phyloP scores from a whole-genome alignment of 2,888 invertebrate genomes.

The Aleiodes leptofemur region DNA sequence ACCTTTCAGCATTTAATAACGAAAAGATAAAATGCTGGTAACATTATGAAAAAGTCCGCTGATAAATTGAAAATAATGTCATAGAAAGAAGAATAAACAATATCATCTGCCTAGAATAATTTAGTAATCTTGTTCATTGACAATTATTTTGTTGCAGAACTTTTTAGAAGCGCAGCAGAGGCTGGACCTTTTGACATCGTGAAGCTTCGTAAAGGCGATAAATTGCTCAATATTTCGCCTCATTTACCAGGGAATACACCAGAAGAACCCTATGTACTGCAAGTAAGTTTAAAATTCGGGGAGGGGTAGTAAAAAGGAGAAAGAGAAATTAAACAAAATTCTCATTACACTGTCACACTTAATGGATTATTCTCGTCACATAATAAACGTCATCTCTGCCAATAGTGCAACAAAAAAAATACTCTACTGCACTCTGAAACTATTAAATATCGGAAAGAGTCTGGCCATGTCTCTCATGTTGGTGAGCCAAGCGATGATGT shows the following conservation, averaged over 20 bases:
- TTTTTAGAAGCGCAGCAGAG: slow-evolving; percentile 82
- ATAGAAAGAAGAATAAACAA: too few relatives aligned
- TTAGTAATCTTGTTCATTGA: neutral
- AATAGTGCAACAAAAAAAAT: neutral
- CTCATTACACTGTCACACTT: neutral
- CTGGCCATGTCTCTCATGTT: slow-evolving; percentile 8
- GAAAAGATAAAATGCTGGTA: too few relatives aligned
- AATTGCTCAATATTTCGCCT: slow-evolving; percentile 80
- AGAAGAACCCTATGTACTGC: slow-evolving; percentile 77
- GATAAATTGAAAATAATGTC: too few relatives aligned
- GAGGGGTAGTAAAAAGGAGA: neutral
- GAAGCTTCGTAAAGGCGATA: slow-evolving; percentile 80
- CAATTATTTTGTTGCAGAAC: slow-evolving; percentile 76
- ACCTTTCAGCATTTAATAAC: too few relatives aligned
- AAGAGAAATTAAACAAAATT: neutral
- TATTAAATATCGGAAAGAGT: slow-evolving; percentile 10
- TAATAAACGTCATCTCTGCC: neutral
- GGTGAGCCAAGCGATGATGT: neutral
- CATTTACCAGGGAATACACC: slow-evolving; percentile 78
- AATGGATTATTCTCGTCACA: slow-evolving; percentile 10
- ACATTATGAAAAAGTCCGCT: too few relatives aligned
- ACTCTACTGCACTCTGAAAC: neutral
- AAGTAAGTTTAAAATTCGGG: slow-evolving; percentile 68
- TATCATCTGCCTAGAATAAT: too few relatives aligned
- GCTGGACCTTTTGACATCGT: slow-evolving; percentile 82